These are phyloP conservation scores for Trogon surrucura DNA, from an alignment of 2,113 vertebrate genomes.

Conservation along the genomic window DNA sequence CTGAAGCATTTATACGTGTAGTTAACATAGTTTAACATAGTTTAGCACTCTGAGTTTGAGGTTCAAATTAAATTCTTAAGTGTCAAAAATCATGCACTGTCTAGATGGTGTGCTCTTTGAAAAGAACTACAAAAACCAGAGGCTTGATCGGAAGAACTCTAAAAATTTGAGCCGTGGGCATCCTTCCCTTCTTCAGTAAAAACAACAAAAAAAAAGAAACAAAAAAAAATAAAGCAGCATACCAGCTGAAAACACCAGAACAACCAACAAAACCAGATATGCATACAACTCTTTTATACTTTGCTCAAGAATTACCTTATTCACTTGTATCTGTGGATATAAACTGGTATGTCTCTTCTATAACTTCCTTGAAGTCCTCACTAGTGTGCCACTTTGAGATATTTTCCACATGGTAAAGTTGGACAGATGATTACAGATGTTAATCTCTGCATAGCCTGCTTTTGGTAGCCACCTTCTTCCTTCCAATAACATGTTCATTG, in stretches of 20 bases:
- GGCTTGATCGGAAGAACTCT: neutral
- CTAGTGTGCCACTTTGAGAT: neutral
- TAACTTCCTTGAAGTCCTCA: neutral
- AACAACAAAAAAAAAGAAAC: no score
- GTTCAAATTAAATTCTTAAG: neutral
- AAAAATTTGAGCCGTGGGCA: neutral
- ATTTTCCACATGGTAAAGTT: neutral
- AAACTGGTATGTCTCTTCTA: neutral
- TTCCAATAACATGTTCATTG: slow-evolving; percentile 64
- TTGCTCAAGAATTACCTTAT: neutral
- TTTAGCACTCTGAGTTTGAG: neutral
- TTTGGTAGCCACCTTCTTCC: slow-evolving; percentile 69
- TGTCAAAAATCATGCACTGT: neutral
- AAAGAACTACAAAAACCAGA: neutral
- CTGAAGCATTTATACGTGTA: neutral
- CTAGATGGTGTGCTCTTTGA: neutral
- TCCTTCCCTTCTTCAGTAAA: neutral
- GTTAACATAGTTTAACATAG: neutral
- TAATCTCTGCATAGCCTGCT: slow-evolving; percentile 41
- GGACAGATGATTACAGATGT: slow-evolving; percentile 39
- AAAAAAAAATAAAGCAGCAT: no score
- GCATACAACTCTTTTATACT: neutral
- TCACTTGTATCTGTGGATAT: neutral
- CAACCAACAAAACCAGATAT: neutral
- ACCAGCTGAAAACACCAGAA: neutral